Conservation (phyloP, 2,888 invertebrate genomes). For the Diachrysia chrysitis region DNA sequence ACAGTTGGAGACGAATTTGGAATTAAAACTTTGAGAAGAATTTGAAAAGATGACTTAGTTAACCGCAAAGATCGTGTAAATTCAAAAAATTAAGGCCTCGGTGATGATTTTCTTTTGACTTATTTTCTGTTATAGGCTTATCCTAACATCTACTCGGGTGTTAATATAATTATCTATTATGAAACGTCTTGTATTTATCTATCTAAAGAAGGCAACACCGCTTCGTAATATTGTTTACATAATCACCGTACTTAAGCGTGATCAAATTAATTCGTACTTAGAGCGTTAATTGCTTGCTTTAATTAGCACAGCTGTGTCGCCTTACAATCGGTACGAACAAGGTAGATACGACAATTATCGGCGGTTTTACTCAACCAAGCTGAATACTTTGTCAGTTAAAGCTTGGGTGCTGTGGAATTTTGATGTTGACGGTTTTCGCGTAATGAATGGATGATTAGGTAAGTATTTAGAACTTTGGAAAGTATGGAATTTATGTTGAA, state of each 20-base stretch:
- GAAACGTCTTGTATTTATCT: not conserved
- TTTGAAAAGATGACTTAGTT: no score
- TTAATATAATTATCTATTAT: not conserved
- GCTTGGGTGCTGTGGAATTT: slow-evolving; percentile 14
- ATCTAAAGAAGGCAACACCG: not conserved
- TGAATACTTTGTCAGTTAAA: slow-evolving; percentile 27
- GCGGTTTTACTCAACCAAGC: slow-evolving; percentile 22
- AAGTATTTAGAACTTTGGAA: not conserved
- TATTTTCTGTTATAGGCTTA: no score
- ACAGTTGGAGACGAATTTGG: not conserved
- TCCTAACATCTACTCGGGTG: no score
- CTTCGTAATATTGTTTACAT: slow-evolving; percentile 12
- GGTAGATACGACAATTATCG: slow-evolving; percentile 43
- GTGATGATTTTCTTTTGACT: no score
- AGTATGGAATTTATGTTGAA: not conserved
- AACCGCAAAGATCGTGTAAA: no score
- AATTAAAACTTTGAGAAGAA: no score
- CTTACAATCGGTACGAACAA: slow-evolving; percentile 39
- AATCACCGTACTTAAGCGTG: slow-evolving; percentile 28
- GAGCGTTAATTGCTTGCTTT: slow-evolving; percentile 44
- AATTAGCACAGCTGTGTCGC: slow-evolving; percentile 53
- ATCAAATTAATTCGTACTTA: slow-evolving; percentile 50
- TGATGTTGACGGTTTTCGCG: slow-evolving; percentile 29
- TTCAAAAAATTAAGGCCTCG: no score
- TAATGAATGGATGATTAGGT: slow-evolving; percentile 6